phyloP scores from a whole-genome alignment of 53 echinoderm and acorn worm species.

The Henricia sp. region DNA sequence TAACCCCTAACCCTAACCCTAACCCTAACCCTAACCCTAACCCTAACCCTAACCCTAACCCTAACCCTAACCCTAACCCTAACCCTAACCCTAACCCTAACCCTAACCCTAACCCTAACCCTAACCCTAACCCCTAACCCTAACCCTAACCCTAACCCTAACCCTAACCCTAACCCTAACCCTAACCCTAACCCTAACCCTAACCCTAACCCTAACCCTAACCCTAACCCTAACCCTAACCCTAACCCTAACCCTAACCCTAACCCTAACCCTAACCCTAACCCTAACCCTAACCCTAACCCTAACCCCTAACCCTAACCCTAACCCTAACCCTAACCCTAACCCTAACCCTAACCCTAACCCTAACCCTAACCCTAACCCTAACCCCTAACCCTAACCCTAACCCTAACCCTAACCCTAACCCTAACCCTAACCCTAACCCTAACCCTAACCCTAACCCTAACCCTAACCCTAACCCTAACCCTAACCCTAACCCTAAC shows the following conservation, averaged over 20 bases:
- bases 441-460: constrained; percentile 28
- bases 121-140: no score
- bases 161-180: constrained; percentile 31
- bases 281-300: constrained; percentile 31
- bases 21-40: constrained; percentile 31
- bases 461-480: constrained; percentile 31
- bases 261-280: constrained; percentile 28
- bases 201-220: constrained; percentile 31
- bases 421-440: not conserved
- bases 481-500: constrained; percentile 31
- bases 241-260: constrained; percentile 31
- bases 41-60: constrained; percentile 31
- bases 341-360: constrained; percentile 14
- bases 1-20: no score
- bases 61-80: constrained; percentile 31
- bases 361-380: constrained; percentile 31
- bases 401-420: constrained; percentile 3
- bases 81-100: constrained; percentile 28
- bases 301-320: no score
- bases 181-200: constrained; percentile 31
- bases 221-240: constrained; percentile 31
- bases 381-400: no score
- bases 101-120: constrained; percentile 27
- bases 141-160: constrained; percentile 30
- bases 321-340: not conserved